Evolutionary conservation across 2,113 vertebrate genomes (phyloP).

Genomic region (Cyanistes caeruleus): DNA sequence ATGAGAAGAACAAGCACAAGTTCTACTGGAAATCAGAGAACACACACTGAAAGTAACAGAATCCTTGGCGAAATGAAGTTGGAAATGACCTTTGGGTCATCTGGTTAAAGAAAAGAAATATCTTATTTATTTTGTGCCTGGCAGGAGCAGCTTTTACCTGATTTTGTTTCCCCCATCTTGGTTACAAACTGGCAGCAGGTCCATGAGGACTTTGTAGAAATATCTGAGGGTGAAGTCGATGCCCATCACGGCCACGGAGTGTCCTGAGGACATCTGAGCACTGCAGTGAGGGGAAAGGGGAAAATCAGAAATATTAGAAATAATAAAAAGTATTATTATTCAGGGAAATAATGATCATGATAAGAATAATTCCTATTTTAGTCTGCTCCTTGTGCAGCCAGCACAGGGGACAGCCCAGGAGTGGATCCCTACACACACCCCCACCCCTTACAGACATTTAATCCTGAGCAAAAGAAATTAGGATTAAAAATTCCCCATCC

Average conservation of each 20-base stretch:
- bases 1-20: background rate
- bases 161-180: constrained; percentile 97
- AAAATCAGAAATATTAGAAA: background rate
- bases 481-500: background rate
- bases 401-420: background rate
- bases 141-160: constrained; percentile 75
- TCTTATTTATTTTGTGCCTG: no score
- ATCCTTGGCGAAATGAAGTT: background rate
- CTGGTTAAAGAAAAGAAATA: background rate
- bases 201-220: constrained; percentile 97
- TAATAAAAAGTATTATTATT: background rate
- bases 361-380: background rate
- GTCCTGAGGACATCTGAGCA: constrained; percentile 87
- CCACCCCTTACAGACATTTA: background rate
- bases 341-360: no score
- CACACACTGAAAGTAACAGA: background rate
- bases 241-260: constrained; percentile 95
- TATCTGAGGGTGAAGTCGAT: constrained; percentile 97
- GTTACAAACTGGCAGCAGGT: constrained; percentile 93
- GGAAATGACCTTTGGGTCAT: background rate
- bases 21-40: background rate
- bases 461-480: background rate
- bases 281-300: constrained; percentile 36
- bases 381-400: background rate
- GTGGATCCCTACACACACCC: background rate